A percentile compares a stretch with the other conserved stretches of the same genome.
These are phyloP conservation scores for Drosophila affinis DNA, from an alignment of 2,888 invertebrate species.

Conservation along the genomic window DNA sequence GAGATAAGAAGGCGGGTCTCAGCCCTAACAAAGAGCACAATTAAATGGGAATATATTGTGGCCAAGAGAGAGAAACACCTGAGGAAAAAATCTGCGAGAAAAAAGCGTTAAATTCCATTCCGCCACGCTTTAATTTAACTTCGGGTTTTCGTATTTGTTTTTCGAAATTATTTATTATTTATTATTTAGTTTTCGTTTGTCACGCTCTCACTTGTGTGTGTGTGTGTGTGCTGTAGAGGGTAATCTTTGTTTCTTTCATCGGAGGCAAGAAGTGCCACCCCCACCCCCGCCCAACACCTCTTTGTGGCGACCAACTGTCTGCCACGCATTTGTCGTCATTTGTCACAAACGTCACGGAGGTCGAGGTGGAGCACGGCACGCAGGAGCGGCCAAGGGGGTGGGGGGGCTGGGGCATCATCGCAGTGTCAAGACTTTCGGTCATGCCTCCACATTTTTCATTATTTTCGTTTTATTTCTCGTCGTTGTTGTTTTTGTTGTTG, in stretches of 20 bases:
- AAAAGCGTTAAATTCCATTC: slow-evolving; percentile 43
- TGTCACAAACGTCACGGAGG: slow-evolving; percentile 36
- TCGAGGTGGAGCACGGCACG: not conserved
- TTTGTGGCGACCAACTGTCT: slow-evolving; percentile 40
- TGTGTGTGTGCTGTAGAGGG: too few relatives aligned
- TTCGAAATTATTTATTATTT: slow-evolving; percentile 19
- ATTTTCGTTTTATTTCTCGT: not conserved
- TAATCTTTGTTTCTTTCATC: slow-evolving; percentile 37
- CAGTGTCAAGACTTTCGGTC: slow-evolving; percentile 24
- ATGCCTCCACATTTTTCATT: slow-evolving; percentile 12
- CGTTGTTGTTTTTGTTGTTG: not conserved
- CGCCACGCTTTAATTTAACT: slow-evolving; percentile 37
- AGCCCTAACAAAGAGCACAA: not conserved
- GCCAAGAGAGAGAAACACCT: not conserved
- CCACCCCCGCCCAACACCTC: not conserved
- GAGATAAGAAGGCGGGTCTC: not conserved
- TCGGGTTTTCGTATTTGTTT: slow-evolving; percentile 19
- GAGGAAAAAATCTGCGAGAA: not conserved
- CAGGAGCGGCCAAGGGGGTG: too few relatives aligned
- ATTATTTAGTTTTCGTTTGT: slow-evolving; percentile 32
- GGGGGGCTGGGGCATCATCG: not conserved
- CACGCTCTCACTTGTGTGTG: slow-evolving; percentile 41
- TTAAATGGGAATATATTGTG: too few relatives aligned
- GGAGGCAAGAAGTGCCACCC: slow-evolving; percentile 14
- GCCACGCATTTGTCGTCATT: slow-evolving; percentile 44